Base-by-base conservation (phyloP, 2,888 invertebrate species). In the Adineta ricciae region DNA sequence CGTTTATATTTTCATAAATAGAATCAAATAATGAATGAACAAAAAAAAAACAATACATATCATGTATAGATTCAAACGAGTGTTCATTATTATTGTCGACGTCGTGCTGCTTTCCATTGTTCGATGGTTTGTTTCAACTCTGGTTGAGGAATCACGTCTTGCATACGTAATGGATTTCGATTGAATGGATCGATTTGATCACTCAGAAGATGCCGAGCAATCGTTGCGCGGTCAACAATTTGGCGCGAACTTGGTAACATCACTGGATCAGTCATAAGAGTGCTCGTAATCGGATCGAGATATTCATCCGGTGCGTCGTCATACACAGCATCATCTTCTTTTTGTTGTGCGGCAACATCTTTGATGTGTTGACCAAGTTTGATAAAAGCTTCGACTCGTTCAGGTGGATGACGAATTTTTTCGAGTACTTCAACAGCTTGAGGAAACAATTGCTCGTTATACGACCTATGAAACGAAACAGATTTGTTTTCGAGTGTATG, bases 151-250 rank as follows among this genome's bases (percentile, higher is more conserved):
- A 93, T 93, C 0, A 97, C 93, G 93, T 95, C 94, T 89, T 96
- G 95, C 95, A 97, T 95, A 0, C 95, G 95, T n/a, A 97, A 92
- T 0, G 96, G 95, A 19, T 94, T 94, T 56, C 97, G 93, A 91
- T 96, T 97, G 90, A 97, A 97, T 0, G 97, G 97, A 91, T 97
- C 97, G 0, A 95, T 94, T 90, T 97, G 96, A 91, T 97, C 97
- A 89, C 96, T 96, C 19, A 92, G 89, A 41, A 92, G 88, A 88
- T 92, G 95, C 93, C 97, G 93, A 41, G 96, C 95, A 87, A 98
- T 98, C 38, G 96, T 96, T 56, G 94, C 94, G 86, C 96, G 93
- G 91, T 98, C 97, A 27, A 97, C 93, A 0, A 94, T 94, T 86
- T 94, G 94, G 87, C 93, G 93, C 0, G 97, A 97, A 86, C 95